Evolutionary conservation across 2,113 vertebrate species (phyloP), one percentile per base, ranked within the genome.

Genomic region (Neolamprologus sp.): DNA sequence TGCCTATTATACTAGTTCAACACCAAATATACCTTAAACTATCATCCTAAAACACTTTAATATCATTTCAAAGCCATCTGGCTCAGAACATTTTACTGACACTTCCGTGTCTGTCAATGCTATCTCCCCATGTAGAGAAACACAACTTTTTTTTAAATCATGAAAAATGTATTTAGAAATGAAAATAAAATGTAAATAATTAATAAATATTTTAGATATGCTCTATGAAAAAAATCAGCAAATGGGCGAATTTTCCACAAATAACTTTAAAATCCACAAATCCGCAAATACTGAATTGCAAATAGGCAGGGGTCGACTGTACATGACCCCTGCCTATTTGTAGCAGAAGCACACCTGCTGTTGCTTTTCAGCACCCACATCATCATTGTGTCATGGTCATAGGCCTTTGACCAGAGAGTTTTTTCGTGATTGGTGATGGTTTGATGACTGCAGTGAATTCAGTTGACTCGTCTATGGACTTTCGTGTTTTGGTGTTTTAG

Each of bases 191-290:
- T 65, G 3, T 65, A 65, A 12, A 65, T 12, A 37, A 65, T 37
- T 3, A n/a, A 65, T 37, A n/a, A 37, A 65, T 65, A 12, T 65
- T 35, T 65, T 65, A 65, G 30, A 65, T 7, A 65, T 37, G 17
- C 17, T 35, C 17, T 2, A 37, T 0, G 1, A 65, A 65, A 37
- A 65, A 65, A 65, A 19, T 19, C 30, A n/a, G 6, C 4, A 5
- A 63, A 35, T n/a, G 0, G 58, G 30, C 1, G 0, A 65, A 37
- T 37, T 37, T 13, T 65, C 60, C 10, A 37, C 60, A 37, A 65
- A 65, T 65, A 21, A 13, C 7, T 65, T 37, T 8, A 65, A 65
- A 37, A 21, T 65, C 3, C 10, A 13, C 19, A 37, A 65, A 65
- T 21, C 1, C 2, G 0, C 58, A 7, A 37, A 21, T 65, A 37